These are phyloP conservation scores for Mnemiopsis leidyi DNA, from an alignment of 37 sponge, comb jelly and placozoan species.

Conservation along the genomic window DNA sequence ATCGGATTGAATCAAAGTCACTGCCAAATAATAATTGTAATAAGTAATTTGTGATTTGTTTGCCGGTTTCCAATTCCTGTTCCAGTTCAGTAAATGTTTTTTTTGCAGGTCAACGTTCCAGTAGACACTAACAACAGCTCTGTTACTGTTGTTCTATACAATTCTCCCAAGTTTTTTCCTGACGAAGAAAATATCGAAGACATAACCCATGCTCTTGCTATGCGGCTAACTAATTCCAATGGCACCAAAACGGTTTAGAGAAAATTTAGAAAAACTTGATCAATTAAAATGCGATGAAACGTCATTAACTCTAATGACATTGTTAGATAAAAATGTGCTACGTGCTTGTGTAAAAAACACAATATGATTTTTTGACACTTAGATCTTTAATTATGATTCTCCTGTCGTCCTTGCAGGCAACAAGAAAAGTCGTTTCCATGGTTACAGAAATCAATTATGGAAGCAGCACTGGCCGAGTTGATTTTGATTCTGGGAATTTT, in stretches of 20 bases:
- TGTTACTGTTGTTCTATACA: conserved; percentile 10
- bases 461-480: not conserved
- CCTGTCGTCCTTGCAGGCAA: not conserved
- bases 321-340: too few species aligned
- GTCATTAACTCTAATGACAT: too few species aligned
- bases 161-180: conserved; percentile 26
- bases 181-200: not conserved
- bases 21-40: too few species aligned
- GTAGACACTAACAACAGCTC: not conserved
- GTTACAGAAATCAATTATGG: conserved; percentile 26
- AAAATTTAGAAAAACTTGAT: too few species aligned
- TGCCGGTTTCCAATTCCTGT: too few species aligned
- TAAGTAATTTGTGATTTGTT: too few species aligned
- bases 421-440: conserved; percentile 8
- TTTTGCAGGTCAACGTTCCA: conserved; percentile 43
- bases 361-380: too few species aligned
- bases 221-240: not conserved
- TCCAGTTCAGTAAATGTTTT: too few species aligned
- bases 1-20: too few species aligned
- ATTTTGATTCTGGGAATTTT: not conserved
- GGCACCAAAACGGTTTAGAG: not conserved
- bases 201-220: not conserved
- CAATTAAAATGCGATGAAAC: too few species aligned
- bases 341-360: too few species aligned
- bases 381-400: too few species aligned